phyloP scores from a whole-genome alignment of 2,797 vertebrate genomes.

The Rhabdophis nuchalis region DNA sequence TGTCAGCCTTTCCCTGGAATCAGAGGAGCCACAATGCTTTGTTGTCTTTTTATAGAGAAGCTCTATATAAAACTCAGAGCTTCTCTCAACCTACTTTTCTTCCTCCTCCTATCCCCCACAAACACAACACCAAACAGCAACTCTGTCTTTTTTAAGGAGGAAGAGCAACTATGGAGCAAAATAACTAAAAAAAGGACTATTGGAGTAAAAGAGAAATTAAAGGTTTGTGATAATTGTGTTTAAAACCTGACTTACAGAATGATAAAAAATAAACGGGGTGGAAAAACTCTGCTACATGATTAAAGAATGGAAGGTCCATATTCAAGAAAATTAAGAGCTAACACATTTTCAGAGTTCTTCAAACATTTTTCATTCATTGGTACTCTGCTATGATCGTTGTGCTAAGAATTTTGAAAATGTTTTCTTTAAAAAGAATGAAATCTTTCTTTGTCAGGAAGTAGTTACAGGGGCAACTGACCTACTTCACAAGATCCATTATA shows the following conservation, averaged over 20 bases:
- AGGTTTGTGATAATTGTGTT: not conserved
- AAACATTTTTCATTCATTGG: not conserved
- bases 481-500: not conserved
- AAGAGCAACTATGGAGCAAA: not conserved
- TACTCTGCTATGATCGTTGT: not conserved
- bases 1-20: not conserved
- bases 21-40: not conserved
- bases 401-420: not conserved
- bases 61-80: not conserved
- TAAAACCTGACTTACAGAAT: not conserved
- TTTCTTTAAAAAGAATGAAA: not conserved
- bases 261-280: not conserved
- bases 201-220: not conserved
- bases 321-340: not conserved
- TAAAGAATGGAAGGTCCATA: not conserved
- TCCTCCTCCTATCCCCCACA: not conserved
- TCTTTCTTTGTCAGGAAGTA: not conserved
- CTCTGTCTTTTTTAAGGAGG: not conserved
- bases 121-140: not conserved
- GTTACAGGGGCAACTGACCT: not conserved
- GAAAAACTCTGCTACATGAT: not conserved
- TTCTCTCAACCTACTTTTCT: not conserved
- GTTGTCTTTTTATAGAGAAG: not conserved
- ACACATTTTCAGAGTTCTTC: not conserved
- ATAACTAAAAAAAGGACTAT: not conserved